These are phyloP conservation scores for Paracyclopina nana DNA, from an alignment of 1,140 invertebrate genomes.

Conservation along the genomic window DNA sequence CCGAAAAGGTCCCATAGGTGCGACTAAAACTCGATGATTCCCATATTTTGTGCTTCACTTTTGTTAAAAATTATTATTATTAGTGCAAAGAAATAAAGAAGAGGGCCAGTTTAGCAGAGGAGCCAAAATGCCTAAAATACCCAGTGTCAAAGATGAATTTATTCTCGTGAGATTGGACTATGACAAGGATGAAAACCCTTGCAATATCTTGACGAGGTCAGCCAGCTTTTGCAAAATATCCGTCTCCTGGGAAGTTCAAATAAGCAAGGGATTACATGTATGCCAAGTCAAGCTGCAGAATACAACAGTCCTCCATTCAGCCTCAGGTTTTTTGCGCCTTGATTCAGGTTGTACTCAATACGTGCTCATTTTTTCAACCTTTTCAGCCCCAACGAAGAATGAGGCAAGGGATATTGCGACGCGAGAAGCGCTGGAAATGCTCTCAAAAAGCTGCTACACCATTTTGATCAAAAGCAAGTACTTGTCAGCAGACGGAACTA, in stretches of 20 bases:
- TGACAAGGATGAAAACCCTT: background rate
- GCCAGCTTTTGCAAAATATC: background rate
- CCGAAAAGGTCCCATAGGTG: constrained; percentile 18
- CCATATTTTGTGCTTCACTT: background rate
- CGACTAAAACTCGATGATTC: background rate
- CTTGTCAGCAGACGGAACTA: background rate
- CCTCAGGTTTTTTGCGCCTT: no score
- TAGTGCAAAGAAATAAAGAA: background rate
- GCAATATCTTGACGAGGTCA: background rate
- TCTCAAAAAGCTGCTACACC: background rate
- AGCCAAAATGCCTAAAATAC: no score
- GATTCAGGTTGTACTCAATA: no score
- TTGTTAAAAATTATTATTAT: background rate
- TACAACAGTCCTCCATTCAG: no score
- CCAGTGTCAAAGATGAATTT: no score
- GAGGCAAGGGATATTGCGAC: background rate
- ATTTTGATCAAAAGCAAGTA: background rate
- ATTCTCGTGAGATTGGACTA: background rate
- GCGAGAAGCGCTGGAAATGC: background rate
- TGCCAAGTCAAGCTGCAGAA: no score
- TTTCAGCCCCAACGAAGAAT: no score
- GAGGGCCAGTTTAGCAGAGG: background rate
- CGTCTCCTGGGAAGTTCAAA: background rate
- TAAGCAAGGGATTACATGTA: no score
- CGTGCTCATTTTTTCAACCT: no score